Base-by-base conservation (phyloP, 1,140 invertebrate genomes). In the Danaus plexippus region DNA sequence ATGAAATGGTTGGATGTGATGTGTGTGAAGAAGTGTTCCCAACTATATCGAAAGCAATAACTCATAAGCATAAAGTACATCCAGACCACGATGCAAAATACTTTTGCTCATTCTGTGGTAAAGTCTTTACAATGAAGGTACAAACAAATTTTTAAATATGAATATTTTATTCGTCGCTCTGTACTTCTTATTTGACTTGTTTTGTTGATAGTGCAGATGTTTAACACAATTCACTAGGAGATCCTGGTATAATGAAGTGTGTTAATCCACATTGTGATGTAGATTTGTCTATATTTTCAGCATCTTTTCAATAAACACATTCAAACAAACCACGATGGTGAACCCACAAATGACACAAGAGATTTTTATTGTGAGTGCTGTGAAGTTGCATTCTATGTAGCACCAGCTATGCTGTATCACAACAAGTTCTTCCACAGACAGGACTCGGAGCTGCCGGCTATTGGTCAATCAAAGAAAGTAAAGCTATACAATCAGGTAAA, bases 91-190 rank as follows among this genome's bases (percentile, higher is more conserved):
- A 88, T 15, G 77, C 88, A 2, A 92, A 92, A 73, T 89, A 91
- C 76, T 92, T 91, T 72, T 93, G 91, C 54, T 84, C 88, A 9
- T 90, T 89, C 78, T 93, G 92, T 77, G 91, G 92, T 6, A 91
- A 90, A 87, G 90, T 91, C 52, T 93, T 92, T 77, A 91, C 91
- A 40, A 77, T 93, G 64, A 91, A 92, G 87, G 91, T 92, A 32
- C 5, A 32, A 77, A 71, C 54, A 50, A 44, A 15, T 43, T 47
- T 43, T 41, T 10, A 44, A 51, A n/a, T 15, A 59, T 22, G 6
- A 47, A 50, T 52, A 32, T 32, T 32, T 32, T 32, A 3, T 32
- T 4, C 22, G 7, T n/a, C n/a, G n/a, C n/a, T n/a, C n/a, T n/a
- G n/a, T n/a, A n/a, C n/a, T n/a, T n/a, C 7, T 32, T 32, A 32